Conservation (phyloP, 2,113 vertebrate genomes). For the Panthera leo region DNA sequence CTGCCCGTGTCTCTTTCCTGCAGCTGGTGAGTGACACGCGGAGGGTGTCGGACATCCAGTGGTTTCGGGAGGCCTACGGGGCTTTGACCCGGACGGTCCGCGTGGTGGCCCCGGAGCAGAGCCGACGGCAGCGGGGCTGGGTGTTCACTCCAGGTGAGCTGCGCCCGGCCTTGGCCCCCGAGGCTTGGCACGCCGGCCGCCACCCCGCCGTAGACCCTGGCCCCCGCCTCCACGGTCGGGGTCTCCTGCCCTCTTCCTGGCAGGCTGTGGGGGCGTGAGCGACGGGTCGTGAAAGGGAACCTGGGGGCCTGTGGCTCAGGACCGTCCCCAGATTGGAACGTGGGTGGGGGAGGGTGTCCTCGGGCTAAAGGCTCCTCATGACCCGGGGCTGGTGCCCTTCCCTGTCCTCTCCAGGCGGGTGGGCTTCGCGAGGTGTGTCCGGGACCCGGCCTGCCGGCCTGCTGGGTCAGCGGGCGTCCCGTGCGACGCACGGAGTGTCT, state of each 20-base stretch:
- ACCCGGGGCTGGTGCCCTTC: neutral
- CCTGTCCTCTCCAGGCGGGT: neutral
- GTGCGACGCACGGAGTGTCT: neutral
- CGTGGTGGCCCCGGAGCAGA: conserved; percentile 87
- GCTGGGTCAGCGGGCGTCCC: neutral
- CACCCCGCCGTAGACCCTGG: neutral
- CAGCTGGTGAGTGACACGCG: conserved; percentile 94
- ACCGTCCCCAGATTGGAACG: neutral
- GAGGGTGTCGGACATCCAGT: conserved; percentile 90
- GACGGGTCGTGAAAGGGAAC: neutral
- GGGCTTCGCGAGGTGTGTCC: neutral
- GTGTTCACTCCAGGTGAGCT: conserved; percentile 88
- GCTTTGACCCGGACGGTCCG: conserved; percentile 82
- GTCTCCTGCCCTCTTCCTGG: neutral
- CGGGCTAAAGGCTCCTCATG: neutral
- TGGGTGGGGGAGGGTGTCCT: neutral
- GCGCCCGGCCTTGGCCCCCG: neutral
- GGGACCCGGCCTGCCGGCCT: neutral
- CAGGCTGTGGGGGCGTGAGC: neutral
- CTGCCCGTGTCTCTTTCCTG: neutral
- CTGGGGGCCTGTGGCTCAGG: neutral
- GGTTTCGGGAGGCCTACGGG: conserved; percentile 88
- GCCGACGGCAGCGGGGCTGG: conserved; percentile 89
- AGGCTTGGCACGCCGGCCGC: neutral
- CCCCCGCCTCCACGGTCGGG: fast-evolving